Base-by-base conservation (phyloP, 2,888 invertebrate species). In the Cryptocephalus primarius region DNA sequence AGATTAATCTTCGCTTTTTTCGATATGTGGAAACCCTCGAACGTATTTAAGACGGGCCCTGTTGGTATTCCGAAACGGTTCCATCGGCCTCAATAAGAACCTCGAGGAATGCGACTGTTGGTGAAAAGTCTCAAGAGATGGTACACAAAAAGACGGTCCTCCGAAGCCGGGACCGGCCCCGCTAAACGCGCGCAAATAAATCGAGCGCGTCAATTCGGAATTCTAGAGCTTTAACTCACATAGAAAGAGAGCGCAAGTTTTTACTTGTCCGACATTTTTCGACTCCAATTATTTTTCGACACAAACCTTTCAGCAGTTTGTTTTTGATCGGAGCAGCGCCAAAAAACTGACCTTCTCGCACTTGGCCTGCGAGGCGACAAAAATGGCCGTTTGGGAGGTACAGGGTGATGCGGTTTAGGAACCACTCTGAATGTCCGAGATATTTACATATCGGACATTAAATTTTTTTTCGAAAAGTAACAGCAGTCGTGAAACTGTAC, bases 231-330 rank as follows among this genome's bases (percentile, higher is more conserved):
- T 57, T 63, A 63, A 65, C 62, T 65, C 62, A 63, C 60, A 58
- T 56, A 59, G 61, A 57, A 41, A 48, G 48, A 48, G 48, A 48
- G 60, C n/a, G n/a, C 62, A 55, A 60, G 60, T 64, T 64, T 64
- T 63, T 63, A 61, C 55, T 55, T 51, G 60, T 58, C 61, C 61
- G 60, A 62, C 61, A 63, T 64, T 63, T 64, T 65, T 64, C 61
- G 58, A 55, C 57, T 54, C 64, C 65, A 65, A 66, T 65, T 66
- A 65, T 65, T 65, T 66, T 64, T 60, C 64, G 60, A 63, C 64
- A 63, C 64, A 64, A 61, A 59, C 61, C 55, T 58, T 53, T 60
- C 57, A 34, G 61, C 59, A 57, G 60, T 63, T 63, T 60, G 60
- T 61, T 61, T 61, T 62, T 59, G 55, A 57, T 57, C 53, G 34